phyloP scores from a whole-genome alignment of 2,797 vertebrate species.

The Molossus alvarezi region DNA sequence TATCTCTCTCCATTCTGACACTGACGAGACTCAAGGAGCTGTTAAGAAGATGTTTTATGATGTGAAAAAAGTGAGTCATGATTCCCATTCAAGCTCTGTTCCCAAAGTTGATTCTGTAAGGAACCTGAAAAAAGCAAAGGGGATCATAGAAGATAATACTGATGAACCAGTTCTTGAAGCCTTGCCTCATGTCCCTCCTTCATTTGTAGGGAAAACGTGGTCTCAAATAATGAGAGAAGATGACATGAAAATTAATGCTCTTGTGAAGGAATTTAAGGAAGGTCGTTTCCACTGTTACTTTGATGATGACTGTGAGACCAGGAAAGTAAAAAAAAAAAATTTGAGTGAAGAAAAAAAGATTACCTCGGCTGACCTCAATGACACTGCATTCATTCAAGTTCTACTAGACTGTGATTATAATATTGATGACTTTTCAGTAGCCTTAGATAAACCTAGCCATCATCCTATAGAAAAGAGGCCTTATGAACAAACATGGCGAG shows the following conservation, averaged over 20 bases:
- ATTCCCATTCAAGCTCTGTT: conserved; percentile 90
- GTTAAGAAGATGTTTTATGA: conserved; percentile 91
- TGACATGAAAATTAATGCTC: conserved; percentile 93
- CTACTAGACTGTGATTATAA: conserved; percentile 87
- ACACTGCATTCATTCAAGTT: conserved; percentile 74
- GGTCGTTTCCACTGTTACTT: conserved; percentile 94
- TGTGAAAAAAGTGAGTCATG: conserved; percentile 91
- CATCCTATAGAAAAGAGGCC: conserved; percentile 82
- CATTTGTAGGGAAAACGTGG: conserved; percentile 95
- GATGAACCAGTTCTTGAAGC: conserved; percentile 92
- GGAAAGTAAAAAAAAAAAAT: conserved; percentile 84
- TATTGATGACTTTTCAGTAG: conserved; percentile 82
- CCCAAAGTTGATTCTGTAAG: conserved; percentile 84
- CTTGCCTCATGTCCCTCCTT: conserved; percentile 93
- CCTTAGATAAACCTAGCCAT: conserved; percentile 81
- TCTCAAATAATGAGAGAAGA: conserved; percentile 95
- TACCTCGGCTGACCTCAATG: conserved; percentile 51
- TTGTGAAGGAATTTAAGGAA: conserved; percentile 94
- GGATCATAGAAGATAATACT: conserved; percentile 17
- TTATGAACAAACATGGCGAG: conserved; percentile 88
- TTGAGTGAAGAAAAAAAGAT: conserved; percentile 82
- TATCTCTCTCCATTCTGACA: conserved; percentile 87
- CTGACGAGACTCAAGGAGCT: not conserved
- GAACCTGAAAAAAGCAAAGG: conserved; percentile 65
- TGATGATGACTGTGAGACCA: conserved; percentile 91